Evolutionary conservation across 2,113 vertebrate species (phyloP).

Genomic region (Phaethon lepturus): DNA sequence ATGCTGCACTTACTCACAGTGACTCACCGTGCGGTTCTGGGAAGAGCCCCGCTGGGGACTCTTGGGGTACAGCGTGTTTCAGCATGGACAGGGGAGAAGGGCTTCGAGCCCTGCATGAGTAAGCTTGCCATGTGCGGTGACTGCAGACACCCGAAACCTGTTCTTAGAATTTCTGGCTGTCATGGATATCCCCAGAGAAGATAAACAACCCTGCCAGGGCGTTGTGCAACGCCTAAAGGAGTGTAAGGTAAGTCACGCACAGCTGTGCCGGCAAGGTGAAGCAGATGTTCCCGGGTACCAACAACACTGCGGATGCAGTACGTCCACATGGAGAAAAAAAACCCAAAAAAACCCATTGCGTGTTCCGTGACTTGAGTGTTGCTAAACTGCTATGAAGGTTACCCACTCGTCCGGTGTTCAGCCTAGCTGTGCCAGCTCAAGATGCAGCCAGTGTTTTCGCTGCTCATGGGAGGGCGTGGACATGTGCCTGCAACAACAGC

Average conservation of each 20-base stretch:
- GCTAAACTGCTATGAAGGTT: neutral
- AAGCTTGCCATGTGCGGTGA: neutral
- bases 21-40: neutral
- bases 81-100: rapidly evolving
- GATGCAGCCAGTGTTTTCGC: neutral
- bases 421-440: neutral
- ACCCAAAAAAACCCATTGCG: rapidly evolving
- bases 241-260: neutral
- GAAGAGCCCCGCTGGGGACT: neutral
- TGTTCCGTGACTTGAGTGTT: neutral
- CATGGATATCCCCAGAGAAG: neutral
- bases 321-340: neutral
- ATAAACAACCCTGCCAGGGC: neutral
- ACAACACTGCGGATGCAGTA: neutral
- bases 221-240: neutral
- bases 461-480: rapidly evolving
- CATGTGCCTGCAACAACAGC: neutral
- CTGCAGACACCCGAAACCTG: neutral
- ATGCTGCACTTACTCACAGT: neutral
- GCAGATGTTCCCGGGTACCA: neutral
- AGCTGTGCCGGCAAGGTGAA: neutral
- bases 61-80: neutral
- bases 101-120: neutral
- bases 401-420: neutral
- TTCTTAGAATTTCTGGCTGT: neutral